Percentiles rank a stretch among this genome's conserved stretches.
phyloP scores from a whole-genome alignment of 1,140 invertebrate species.

The Samia ricini region DNA sequence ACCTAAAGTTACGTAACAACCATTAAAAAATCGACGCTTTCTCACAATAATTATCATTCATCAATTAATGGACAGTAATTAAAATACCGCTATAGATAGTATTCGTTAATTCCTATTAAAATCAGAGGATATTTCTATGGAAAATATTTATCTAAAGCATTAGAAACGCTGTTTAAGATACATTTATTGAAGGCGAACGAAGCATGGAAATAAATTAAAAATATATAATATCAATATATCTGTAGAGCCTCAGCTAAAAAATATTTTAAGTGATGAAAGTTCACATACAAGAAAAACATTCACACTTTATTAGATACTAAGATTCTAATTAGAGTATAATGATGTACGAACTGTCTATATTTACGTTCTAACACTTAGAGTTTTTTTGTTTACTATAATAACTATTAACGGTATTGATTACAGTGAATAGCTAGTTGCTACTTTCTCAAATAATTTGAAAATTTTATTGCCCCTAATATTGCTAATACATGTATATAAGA shows the following conservation, averaged over 20 bases:
- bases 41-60: slow-evolving; percentile 19
- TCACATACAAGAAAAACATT: too few relatives aligned
- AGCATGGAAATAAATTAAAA: too few relatives aligned
- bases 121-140: not conserved
- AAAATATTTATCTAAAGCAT: not conserved
- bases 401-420: not conserved
- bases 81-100: slow-evolving; percentile 8
- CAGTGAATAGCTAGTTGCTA: not conserved
- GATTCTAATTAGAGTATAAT: too few relatives aligned
- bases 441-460: not conserved
- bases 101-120: not conserved
- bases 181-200: too few relatives aligned
- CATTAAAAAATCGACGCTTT: slow-evolving; percentile 28
- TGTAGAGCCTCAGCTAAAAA: too few relatives aligned
- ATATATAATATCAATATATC: too few relatives aligned
- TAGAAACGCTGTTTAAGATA: not conserved
- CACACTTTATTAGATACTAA: too few relatives aligned
- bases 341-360: too few relatives aligned
- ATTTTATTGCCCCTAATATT: not conserved
- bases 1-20: slow-evolving; percentile 22
- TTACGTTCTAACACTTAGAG: not conserved
- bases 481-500: not conserved
- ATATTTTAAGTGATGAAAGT: too few relatives aligned
- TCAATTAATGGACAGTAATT: slow-evolving; percentile 14
- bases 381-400: not conserved